A percentile compares a stretch with the other conserved stretches of the same genome.
Conservation (phyloP, 1,140 invertebrate species). For the Drosophila repleta region DNA sequence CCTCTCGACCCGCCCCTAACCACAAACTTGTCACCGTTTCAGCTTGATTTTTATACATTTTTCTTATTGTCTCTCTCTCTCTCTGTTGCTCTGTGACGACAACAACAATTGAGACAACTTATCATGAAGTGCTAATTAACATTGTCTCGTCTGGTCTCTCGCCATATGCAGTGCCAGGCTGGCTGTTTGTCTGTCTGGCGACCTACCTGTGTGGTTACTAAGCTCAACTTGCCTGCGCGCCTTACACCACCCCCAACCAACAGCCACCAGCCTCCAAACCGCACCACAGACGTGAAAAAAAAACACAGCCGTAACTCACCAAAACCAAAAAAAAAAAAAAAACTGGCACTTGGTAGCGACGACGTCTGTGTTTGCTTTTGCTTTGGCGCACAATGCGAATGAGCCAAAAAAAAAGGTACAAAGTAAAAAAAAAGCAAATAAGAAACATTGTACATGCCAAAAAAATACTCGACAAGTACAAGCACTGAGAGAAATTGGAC, state of each 20-base stretch:
- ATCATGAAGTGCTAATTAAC: constrained; percentile 80
- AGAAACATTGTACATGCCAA: constrained; percentile 39
- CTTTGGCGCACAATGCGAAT: constrained; percentile 62
- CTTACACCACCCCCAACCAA: constrained; percentile 26
- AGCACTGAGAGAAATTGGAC: constrained; percentile 19
- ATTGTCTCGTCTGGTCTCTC: constrained; percentile 64
- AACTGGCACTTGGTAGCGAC: constrained; percentile 72
- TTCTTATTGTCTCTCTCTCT: constrained; percentile 6
- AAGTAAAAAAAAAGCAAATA: constrained; percentile 31
- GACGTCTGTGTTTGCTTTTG: constrained; percentile 75
- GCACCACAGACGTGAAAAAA: constrained; percentile 10
- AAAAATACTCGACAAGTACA: constrained; percentile 43
- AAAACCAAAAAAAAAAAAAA: constrained; percentile 71
- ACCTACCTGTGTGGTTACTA: constrained; percentile 72
- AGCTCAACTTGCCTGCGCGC: constrained; percentile 40
- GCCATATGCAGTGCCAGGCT: constrained; percentile 35
- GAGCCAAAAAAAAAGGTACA: constrained; percentile 46
- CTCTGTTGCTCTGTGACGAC: constrained; percentile 27
- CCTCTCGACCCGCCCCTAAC: constrained; percentile 8
- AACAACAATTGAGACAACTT: constrained; percentile 78
- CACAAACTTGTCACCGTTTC: constrained; percentile 42
- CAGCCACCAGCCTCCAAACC: constrained; percentile 12
- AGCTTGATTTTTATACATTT: constrained; percentile 1
- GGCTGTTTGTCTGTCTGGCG: constrained; percentile 66
- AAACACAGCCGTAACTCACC: constrained; percentile 54